Base-by-base conservation (phyloP, 2,888 invertebrate species). In the Ptychoptera contaminata region DNA sequence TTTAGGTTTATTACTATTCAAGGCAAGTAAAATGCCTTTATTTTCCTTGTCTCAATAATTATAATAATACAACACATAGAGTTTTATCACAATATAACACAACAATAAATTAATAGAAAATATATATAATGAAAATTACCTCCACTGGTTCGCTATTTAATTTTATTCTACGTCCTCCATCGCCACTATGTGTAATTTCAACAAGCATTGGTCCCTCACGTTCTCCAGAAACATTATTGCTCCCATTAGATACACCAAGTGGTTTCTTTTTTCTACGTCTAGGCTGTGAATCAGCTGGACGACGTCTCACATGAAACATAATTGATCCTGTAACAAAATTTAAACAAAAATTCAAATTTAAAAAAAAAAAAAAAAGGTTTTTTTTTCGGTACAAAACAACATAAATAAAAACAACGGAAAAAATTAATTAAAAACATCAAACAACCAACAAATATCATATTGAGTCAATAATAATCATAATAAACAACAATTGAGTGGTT, bases 291-390 rank as follows among this genome's bases (percentile, higher is more conserved):
- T 93, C 93, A 42, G 87, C 84, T 53, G 94, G 90, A 60, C 92
- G 77, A 62, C 91, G 76, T 60, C 92, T 77, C 63, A 96, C 88
- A 70, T 96, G 94, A 67, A 96, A 96, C 85, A 93, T 94, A 61
- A 96, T 86, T 58, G 91, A 91, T 67, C 93, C 93, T 88, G 68
- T 42, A 58, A 63, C 49, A 53, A 57, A 50, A 44, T 48, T 9
- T 23, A 23, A 39, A 10, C 14, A 12, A 16, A 12, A 34, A 45
- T n/a, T 14, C 9, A 40, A 29, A 7, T 14, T 34, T 12, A 32
- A 42, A 42, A 32, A 14, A 42, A 11, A 16, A 35, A 23, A 23
- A 23, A 23, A 23, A 23, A 23, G 7, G 3, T 23, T 15, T 14
- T 29, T 14, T 8, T 6, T 16, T 12, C 11, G 14, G 8, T 41